A percentile compares a stretch with the other conserved stretches of the same genome.
Evolutionary conservation across 2,888 invertebrate species (phyloP).

Genomic region (Drymonia ruficornis): DNA sequence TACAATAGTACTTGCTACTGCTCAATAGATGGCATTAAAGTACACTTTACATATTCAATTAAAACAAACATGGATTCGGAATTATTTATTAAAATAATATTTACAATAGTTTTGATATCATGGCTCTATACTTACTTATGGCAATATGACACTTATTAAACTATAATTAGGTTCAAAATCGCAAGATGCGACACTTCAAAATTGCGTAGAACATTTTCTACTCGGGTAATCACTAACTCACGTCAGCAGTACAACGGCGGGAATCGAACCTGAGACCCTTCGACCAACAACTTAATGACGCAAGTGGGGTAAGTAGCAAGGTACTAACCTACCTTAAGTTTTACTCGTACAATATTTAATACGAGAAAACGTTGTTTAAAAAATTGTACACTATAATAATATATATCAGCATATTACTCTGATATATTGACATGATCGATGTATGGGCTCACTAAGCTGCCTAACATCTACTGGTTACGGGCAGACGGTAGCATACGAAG

Average conservation of each 20-base stretch:
- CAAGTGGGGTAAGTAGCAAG: neutral
- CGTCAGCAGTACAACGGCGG: neutral
- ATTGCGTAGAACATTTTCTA: neutral
- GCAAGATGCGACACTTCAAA: neutral
- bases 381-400: neutral
- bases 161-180: slow-evolving; percentile 10
- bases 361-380: neutral
- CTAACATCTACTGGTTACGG: too few species aligned
- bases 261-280: neutral
- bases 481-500: too few species aligned
- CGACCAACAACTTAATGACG: too few species aligned
- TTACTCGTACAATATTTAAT: neutral
- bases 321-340: neutral
- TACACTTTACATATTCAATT: too few species aligned
- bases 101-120: slow-evolving; percentile 58
- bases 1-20: neutral
- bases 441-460: too few species aligned
- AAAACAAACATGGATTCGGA: slow-evolving; percentile 57
- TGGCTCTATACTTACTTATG: slow-evolving; percentile 57
- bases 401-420: too few species aligned
- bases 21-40: neutral
- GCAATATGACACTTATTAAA: slow-evolving; percentile 46
- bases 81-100: slow-evolving; percentile 68
- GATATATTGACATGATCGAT: too few species aligned
- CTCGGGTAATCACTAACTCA: too few species aligned